phyloP scores from a whole-genome alignment of 2,797 vertebrate genomes.

The Diplodus puntazzo region DNA sequence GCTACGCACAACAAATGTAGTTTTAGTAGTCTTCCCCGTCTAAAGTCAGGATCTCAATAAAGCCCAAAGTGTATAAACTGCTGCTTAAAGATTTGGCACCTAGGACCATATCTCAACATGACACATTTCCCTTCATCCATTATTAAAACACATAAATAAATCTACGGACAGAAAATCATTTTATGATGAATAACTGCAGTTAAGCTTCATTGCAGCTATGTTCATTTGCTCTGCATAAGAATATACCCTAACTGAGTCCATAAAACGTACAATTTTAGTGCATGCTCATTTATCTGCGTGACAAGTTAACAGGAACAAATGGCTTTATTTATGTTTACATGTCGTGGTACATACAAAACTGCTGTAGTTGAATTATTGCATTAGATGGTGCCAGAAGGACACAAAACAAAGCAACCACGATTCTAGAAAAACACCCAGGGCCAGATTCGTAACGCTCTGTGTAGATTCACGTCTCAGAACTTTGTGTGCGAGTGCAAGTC shows the following conservation, averaged over 20 bases:
- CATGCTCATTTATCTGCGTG: conserved; percentile 56
- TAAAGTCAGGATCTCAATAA: conserved; percentile 43
- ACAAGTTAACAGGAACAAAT: conserved; percentile 53
- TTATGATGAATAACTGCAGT: conserved; percentile 74
- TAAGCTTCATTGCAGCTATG: conserved; percentile 48
- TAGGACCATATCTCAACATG: conserved; percentile 52
- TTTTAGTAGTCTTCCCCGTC: conserved; percentile 16
- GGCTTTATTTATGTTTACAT: conserved; percentile 24
- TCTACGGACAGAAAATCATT: conserved; percentile 69
- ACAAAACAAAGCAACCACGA: not conserved
- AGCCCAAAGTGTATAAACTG: conserved; percentile 48
- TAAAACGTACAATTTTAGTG: conserved; percentile 49
- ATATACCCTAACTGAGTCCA: conserved; percentile 35
- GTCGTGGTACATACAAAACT: conserved; percentile 4
- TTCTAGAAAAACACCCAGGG: too few relatives aligned
- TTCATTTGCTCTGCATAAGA: conserved; percentile 50
- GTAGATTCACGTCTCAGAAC: too few relatives aligned
- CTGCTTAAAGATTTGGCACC: conserved; percentile 57
- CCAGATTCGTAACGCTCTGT: too few relatives aligned
- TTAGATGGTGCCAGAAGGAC: not conserved
- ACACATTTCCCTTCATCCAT: conserved; percentile 73
- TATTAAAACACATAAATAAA: conserved; percentile 81
- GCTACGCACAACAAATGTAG: conserved; percentile 17
- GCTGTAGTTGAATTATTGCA: conserved; percentile 1
- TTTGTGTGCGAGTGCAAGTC: too few relatives aligned